A percentile compares a stretch with the other conserved stretches of the same genome.
Evolutionary conservation across 2,797 vertebrate species (phyloP).

Genomic region (Adelosebastes latens): DNA sequence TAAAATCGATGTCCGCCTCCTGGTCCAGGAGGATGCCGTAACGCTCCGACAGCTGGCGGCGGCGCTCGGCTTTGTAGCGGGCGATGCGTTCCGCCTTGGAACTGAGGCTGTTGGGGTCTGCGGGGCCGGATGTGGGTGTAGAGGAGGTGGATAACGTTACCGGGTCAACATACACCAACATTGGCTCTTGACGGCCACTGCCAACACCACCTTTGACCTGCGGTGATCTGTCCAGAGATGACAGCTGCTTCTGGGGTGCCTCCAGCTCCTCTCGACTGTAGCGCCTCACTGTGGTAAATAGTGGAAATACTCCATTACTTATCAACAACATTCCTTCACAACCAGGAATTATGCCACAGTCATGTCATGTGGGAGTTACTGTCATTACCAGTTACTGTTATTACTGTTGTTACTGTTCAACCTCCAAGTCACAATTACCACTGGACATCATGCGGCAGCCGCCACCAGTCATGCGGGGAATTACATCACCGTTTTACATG

Average conservation of each 20-base stretch:
- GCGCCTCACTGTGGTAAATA: slow-evolving; percentile 78
- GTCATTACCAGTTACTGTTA: neutral
- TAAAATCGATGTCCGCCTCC: slow-evolving; percentile 87
- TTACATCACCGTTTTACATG: no score
- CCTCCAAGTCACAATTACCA: neutral
- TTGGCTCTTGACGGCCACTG: slow-evolving; percentile 66
- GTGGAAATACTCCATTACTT: neutral
- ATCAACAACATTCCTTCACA: neutral
- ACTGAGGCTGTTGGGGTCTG: slow-evolving; percentile 84
- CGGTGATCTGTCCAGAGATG: slow-evolving; percentile 82
- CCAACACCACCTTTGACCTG: slow-evolving; percentile 69
- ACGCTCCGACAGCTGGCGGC: slow-evolving; percentile 94
- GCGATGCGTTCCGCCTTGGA: slow-evolving; percentile 97
- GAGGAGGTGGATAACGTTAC: slow-evolving; percentile 68
- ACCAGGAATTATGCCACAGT: neutral
- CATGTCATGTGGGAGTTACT: neutral
- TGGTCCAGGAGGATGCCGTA: slow-evolving; percentile 93
- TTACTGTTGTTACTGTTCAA: neutral
- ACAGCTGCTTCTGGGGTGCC: slow-evolving; percentile 79
- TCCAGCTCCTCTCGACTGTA: slow-evolving; percentile 89
- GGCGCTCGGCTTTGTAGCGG: slow-evolving; percentile 96
- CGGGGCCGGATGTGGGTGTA: slow-evolving; percentile 69
- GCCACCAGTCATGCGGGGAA: no score
- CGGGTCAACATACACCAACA: slow-evolving; percentile 72
- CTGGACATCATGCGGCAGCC: neutral